Evolutionary conservation across 2,797 vertebrate species (phyloP), one percentile per base, ranked within the genome.

Genomic region (Tauraco hartlaubi): DNA sequence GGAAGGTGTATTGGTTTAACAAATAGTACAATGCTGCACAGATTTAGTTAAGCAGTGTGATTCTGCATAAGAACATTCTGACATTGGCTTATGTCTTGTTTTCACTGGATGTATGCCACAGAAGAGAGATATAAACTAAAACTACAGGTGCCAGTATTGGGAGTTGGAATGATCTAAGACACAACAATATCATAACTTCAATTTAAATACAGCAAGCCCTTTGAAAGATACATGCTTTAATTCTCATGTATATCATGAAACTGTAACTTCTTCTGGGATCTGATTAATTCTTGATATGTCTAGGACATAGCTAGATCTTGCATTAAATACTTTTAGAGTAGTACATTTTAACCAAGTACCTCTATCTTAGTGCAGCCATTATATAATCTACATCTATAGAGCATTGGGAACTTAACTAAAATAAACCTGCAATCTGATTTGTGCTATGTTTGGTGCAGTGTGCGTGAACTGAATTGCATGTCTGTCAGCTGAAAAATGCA

Each of bases 51-150:
- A 71, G 88, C 20, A 26, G 19, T 85, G 21, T 1, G 5, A 64
- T 90, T 89, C 43, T 83, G 54, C 39, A 48, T 55, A 74, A 91
- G 35, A 62, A 92, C 68, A 69, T 77, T 93, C 75, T 92, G 85
- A 89, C 56, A 68, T 39, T 78, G 75, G 48, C 58, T 75, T 89
- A 64, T 54, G 55, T 49, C 25, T 72, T 91, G 43, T 77, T 91
- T 95, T 90, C 35, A 39, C 62, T 85, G 89, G 81, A 74, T 81
- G 20, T 75, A 28, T 72, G 58, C 62, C 86, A 92, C 43, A 62
- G 58, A 83, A 94, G 46, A 80, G 43, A 92, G 58, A 80, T 44
- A 83, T 31, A 78, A 94, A 88, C 43, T 39, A 66, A 76, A 91
- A 55, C 28, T 82, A 43, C n/a, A 15, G 54, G 56, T 90, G 55